Evolutionary conservation across 2,888 invertebrate genomes (phyloP).

Genomic region (Thereva unica): DNA sequence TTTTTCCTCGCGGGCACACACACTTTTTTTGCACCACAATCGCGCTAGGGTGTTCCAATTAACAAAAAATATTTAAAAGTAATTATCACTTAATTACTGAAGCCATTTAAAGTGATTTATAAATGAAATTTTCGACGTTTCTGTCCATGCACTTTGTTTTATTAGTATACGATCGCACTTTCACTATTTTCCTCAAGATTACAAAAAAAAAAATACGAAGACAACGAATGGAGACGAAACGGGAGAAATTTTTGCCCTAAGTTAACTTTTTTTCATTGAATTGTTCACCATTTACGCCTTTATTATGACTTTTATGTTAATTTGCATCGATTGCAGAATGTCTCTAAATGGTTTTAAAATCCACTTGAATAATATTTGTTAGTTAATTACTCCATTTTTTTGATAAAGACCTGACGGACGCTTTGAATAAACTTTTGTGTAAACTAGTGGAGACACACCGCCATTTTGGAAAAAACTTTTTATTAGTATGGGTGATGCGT

Average conservation of each 20-base stretch:
- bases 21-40: neutral
- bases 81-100: constrained; percentile 18
- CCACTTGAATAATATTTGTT: neutral
- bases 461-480: constrained; percentile 41
- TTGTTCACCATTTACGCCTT: neutral
- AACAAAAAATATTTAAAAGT: neutral
- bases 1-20: neutral
- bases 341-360: neutral
- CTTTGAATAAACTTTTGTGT: constrained; percentile 11
- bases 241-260: constrained; percentile 3
- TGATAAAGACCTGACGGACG: constrained; percentile 11
- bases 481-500: too few species aligned
- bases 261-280: constrained; percentile 8
- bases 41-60: neutral
- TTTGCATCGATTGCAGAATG: neutral
- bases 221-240: neutral
- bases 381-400: neutral
- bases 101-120: constrained; percentile 13
- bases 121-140: neutral
- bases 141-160: neutral
- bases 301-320: neutral
- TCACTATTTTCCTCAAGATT: constrained; percentile 24
- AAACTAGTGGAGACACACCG: constrained; percentile 19
- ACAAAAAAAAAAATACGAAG: constrained; percentile 3
- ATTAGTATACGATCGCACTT: constrained; percentile 23